These are phyloP conservation scores for Muntiacus muntjak DNA, from an alignment of 2,113 vertebrate species.

Conservation along the genomic window DNA sequence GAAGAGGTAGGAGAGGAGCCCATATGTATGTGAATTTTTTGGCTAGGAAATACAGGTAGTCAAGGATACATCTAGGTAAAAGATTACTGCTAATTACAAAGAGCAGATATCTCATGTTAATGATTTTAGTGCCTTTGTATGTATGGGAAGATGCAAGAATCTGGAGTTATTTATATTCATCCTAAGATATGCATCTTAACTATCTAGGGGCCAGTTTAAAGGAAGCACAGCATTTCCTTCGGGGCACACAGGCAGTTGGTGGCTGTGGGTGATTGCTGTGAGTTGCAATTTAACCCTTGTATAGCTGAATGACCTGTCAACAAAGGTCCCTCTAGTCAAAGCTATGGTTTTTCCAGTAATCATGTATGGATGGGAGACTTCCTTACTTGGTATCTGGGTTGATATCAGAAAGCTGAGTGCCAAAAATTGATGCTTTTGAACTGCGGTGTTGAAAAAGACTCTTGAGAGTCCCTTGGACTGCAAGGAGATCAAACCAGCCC, in stretches of 20 bases:
- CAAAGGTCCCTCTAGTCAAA: not conserved
- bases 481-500: not conserved
- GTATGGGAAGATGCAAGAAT: not conserved
- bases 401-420: not conserved
- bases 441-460: not conserved
- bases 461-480: not conserved
- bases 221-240: not conserved
- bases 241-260: not conserved
- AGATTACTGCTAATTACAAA: not conserved
- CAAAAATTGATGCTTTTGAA: not conserved
- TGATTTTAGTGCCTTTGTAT: not conserved
- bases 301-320: not conserved
- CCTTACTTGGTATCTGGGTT: too few relatives aligned
- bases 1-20: not conserved
- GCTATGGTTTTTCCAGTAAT: not conserved
- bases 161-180: not conserved
- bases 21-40: not conserved
- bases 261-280: not conserved
- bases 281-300: not conserved
- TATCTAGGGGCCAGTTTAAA: not conserved
- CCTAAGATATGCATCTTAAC: not conserved
- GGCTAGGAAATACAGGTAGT: not conserved
- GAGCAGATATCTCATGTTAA: not conserved
- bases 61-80: not conserved
- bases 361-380: not conserved